These are phyloP conservation scores for Apodemia arnacis DNA, from an alignment of 2,888 invertebrate species.

Conservation along the genomic window DNA sequence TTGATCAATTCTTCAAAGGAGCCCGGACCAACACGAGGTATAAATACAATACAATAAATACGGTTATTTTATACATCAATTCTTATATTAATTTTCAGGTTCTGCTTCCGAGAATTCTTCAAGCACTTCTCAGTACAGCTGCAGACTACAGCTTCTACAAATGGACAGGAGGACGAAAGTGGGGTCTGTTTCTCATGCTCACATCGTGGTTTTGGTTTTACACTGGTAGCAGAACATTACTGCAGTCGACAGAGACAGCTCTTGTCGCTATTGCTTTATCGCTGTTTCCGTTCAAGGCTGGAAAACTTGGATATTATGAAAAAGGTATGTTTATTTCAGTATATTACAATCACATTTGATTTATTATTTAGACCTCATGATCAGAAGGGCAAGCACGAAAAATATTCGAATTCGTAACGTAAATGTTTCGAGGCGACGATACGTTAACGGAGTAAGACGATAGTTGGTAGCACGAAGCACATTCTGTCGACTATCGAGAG, in stretches of 20 bases:
- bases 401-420: too few species aligned
- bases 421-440: too few species aligned
- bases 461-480: too few species aligned
- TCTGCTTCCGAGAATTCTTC: constrained; percentile 98
- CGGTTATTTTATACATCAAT: too few species aligned
- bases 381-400: too few species aligned
- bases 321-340: constrained; percentile 87
- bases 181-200: constrained; percentile 98
- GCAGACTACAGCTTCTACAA: constrained; percentile 98
- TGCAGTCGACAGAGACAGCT: constrained; percentile 99
- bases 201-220: constrained; percentile 99
- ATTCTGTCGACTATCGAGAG: too few species aligned
- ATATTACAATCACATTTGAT: neutral
- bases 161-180: constrained; percentile 98
- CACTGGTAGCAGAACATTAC: constrained; percentile 98
- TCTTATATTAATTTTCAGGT: constrained; percentile 92
- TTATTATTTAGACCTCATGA: too few species aligned
- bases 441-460: too few species aligned
- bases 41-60: too few species aligned
- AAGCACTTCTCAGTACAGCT: constrained; percentile 98
- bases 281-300: constrained; percentile 96
- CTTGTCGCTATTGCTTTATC: constrained; percentile 98
- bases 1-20: too few species aligned
- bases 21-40: too few species aligned
- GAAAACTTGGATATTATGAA: constrained; percentile 90